A percentile compares a stretch with the other conserved stretches of the same genome.
phyloP scores from a whole-genome alignment of 2,888 invertebrate genomes.

The Falcaria lacertinaria region DNA sequence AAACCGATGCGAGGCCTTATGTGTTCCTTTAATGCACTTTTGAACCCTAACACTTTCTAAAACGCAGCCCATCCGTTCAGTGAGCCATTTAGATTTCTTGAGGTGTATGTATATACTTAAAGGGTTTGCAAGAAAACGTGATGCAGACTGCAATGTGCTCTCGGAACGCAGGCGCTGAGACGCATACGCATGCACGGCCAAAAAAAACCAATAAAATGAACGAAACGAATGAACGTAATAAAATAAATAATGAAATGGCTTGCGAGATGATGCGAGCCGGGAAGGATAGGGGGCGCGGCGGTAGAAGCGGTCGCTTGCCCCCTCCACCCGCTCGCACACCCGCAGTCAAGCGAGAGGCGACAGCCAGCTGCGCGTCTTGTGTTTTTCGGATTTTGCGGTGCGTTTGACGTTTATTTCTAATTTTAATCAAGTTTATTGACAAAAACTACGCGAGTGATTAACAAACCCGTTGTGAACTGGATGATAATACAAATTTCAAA shows the following conservation, averaged over 20 bases:
- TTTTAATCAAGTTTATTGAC: constrained; percentile 49
- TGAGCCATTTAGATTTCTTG: too few relatives aligned
- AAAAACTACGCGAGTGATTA: constrained; percentile 45
- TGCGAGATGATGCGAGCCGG: constrained; percentile 62
- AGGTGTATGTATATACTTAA: too few relatives aligned
- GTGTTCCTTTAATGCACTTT: too few relatives aligned
- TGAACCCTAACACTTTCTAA: too few relatives aligned
- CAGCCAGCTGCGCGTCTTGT: constrained; percentile 74
- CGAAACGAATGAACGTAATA: constrained; percentile 55
- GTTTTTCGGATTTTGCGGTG: constrained; percentile 73
- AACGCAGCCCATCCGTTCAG: too few relatives aligned
- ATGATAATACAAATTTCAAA: constrained; percentile 29
- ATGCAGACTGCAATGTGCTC: background rate
- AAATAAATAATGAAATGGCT: constrained; percentile 64
- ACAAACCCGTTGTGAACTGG: constrained; percentile 32
- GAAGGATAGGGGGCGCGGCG: constrained; percentile 58
- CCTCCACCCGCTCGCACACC: constrained; percentile 51
- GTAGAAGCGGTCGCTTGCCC: constrained; percentile 44
- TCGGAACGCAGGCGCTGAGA: background rate
- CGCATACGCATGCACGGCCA: background rate
- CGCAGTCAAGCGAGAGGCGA: constrained; percentile 69
- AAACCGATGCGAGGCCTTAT: too few relatives aligned
- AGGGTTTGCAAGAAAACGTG: too few relatives aligned
- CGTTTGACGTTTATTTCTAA: constrained; percentile 68
- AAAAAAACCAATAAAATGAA: constrained; percentile 58